Evolutionary conservation across 2,888 invertebrate species (phyloP), one percentile per base, ranked within the genome.

Genomic region (Xylota sylvarum): DNA sequence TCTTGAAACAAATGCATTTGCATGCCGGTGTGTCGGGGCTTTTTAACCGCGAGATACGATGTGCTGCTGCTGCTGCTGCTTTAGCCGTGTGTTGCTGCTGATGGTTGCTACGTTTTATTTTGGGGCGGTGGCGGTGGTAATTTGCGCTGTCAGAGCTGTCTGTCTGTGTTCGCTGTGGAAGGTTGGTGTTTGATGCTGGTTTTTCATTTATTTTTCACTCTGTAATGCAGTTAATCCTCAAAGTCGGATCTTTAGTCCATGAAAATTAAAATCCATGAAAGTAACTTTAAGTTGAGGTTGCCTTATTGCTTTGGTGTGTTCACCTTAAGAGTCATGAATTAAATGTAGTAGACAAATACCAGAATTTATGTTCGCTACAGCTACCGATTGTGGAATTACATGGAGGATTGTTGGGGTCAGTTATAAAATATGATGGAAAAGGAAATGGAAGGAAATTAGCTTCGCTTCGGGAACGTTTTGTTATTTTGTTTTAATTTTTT

Each of bases 1-100:
- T 46, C 56, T 73, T 74, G 86, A 78, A 82, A 86, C 86, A 82
- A 86, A 86, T 82, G 86, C 69, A 86, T 86, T 86, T 86, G 82
- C 86, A 86, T 86, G 86, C 86, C 78, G 85, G 81, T 37, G 73
- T 14, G 67, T 14, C 67, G 79, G 69, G 67, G 62, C 60, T 43
- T 70, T 40, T 65, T 64, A 56, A 56, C 6, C 40, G n/a, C 48
- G 58, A 23, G n/a, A 40, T 50, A 9, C 9, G 32, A 27, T 69
- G 40, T 52, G 58, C 5, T 5, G 32, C 6, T 32, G 32, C 32
- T 30, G 30, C 4, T 14, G 10, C 12, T 62, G n/a, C 14, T n/a
- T n/a, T n/a, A 23, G 23, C 23, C 23, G 23, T n/a, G n/a, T n/a
- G n/a, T 23, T 23, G 2, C 23, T 23, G 23, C 23, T 23, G 23